Conservation (phyloP, 2,113 vertebrate species). For the Lepus europaeus region DNA sequence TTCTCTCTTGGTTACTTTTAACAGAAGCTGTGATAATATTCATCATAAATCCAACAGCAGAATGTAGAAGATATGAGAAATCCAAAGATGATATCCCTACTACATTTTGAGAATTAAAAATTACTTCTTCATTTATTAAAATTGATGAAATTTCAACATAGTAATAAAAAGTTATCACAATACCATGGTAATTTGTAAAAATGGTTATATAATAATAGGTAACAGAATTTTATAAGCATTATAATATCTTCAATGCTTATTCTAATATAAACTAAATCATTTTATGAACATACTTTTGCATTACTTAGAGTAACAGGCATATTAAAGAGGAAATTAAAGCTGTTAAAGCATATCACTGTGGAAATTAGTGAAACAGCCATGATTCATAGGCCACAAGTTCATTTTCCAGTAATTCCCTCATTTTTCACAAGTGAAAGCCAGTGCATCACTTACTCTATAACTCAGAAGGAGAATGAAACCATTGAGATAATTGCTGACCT, state of each 20-base stretch:
- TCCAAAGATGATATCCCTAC: neutral
- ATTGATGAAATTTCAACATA: neutral
- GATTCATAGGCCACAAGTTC: neutral
- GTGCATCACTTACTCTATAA: neutral
- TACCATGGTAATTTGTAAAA: constrained; percentile 7
- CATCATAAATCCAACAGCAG: neutral
- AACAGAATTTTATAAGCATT: neutral
- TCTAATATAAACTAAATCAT: constrained; percentile 15
- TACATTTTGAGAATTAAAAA: constrained; percentile 5
- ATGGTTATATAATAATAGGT: neutral
- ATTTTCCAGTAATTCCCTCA: neutral
- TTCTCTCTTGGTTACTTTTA: neutral
- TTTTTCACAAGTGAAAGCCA: neutral
- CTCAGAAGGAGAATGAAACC: neutral
- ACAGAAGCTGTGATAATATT: neutral
- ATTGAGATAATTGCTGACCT: neutral
- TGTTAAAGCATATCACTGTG: neutral
- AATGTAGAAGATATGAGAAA: neutral
- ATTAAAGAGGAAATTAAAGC: neutral
- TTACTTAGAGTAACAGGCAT: neutral
- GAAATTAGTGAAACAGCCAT: neutral
- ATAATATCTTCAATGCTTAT: neutral
- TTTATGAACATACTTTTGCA: neutral
- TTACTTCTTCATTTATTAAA: neutral
- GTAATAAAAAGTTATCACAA: neutral